A percentile compares a stretch with the other conserved stretches of the same genome.
Conservation (phyloP, 2,113 vertebrate genomes). For the Trichechus manatus region DNA sequence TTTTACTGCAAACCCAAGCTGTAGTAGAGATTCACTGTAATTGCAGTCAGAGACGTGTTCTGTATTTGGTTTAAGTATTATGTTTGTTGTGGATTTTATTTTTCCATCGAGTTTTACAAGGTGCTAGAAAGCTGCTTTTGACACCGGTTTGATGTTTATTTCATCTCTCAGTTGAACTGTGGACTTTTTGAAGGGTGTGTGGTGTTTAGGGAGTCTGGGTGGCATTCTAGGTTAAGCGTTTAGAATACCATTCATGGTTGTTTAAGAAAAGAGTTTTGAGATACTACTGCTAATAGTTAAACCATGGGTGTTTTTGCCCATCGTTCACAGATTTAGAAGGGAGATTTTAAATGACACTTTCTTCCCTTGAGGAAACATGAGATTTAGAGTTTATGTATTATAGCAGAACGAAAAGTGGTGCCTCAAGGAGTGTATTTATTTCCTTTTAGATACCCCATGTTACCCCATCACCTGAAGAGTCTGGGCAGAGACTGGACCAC, state of each 20-base stretch:
- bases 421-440: slow-evolving; percentile 78
- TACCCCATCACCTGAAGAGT: slow-evolving; percentile 89
- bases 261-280: neutral
- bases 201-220: neutral
- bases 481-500: slow-evolving; percentile 87
- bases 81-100: neutral
- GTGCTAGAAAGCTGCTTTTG: slow-evolving; percentile 35
- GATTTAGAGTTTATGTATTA: slow-evolving; percentile 8
- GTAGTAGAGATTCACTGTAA: neutral
- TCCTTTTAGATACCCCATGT: slow-evolving; percentile 91
- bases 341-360: neutral
- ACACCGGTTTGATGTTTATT: neutral
- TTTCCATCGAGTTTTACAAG: slow-evolving; percentile 40
- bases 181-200: neutral
- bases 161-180: neutral
- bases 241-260: neutral
- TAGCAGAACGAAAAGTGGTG: slow-evolving; percentile 36
- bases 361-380: slow-evolving; percentile 55
- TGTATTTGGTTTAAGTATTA: neutral
- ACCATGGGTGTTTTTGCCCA: neutral
- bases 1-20: slow-evolving; percentile 20
- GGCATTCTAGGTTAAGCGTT: slow-evolving; percentile 3
- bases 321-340: neutral
- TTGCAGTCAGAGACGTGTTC: neutral
- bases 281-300: neutral